Evolutionary conservation across 2,888 invertebrate species (phyloP), one percentile per base, ranked within the genome.

Genomic region (Neoitamus cyanurus): DNA sequence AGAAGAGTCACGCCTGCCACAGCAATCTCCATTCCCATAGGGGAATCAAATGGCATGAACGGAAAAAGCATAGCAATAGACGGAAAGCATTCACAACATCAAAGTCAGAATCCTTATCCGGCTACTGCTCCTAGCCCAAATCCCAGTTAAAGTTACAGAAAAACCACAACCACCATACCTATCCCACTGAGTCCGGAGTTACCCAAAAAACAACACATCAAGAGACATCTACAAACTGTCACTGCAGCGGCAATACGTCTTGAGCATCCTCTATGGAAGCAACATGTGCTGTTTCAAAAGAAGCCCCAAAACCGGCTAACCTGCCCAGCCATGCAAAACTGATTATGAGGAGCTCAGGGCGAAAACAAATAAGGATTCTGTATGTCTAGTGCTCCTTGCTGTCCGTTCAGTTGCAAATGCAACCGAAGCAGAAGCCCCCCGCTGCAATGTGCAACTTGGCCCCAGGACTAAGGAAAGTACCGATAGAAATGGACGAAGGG

Each of bases 171-270:
- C 86, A 88, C 84, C 88, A 13, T 42, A 88, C 77, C 85, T 88
- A 87, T 86, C 87, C 87, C 87, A 86, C 86, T 87, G 87, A 88
- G 86, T 83, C 85, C 87, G 87, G 84, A 86, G 86, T 88, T 84
- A 89, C 88, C 87, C 87, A 89, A 86, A 90, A 42, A 89, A 84
- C 89, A 90, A 80, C 89, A 89, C 87, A 89, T 89, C 88, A 89
- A 88, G 84, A 87, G 90, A 7, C 88, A 90, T 3, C 89, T 90
- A 20, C 90, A 90, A 3, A 89, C 90, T 0, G 82, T 90, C 84
- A 89, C 90, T 20, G 88, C 83, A 11, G 89, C 89, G 83, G 88
- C 88, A 83, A 89, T 89, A 30, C 85, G 85, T 82, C 83, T 89
- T 5, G 87, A 87, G 77, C 88, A 85, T 36, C 77, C 84, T 7